phyloP scores from a whole-genome alignment of 2,113 vertebrate genomes.

The Hemicordylus capensis region DNA sequence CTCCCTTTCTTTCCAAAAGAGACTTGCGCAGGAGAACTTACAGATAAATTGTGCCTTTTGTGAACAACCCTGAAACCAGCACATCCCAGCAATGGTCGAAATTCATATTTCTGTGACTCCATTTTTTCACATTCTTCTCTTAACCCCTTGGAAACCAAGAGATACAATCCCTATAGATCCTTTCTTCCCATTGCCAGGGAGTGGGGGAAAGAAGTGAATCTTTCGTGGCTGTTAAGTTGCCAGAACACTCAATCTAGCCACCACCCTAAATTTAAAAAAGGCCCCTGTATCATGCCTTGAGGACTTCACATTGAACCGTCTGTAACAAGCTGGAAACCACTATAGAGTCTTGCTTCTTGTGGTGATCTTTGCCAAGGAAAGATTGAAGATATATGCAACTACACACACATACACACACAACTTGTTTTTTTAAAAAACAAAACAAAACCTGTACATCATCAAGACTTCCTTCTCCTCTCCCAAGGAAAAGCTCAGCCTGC shows the following conservation, averaged over 20 bases:
- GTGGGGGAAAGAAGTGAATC: neutral
- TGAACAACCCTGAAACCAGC: too few relatives aligned
- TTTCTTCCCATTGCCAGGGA: conserved; percentile 41
- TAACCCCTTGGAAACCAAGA: conserved; percentile 53
- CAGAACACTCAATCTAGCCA: conserved; percentile 53
- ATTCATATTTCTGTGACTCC: conserved; percentile 39
- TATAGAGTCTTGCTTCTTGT: neutral
- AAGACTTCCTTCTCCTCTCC: conserved; percentile 45
- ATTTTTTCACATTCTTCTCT: conserved; percentile 47
- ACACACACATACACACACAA: too few relatives aligned
- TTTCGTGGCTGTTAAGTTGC: conserved; percentile 1
- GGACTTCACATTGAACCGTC: conserved; percentile 42
- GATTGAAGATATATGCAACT: rapidly evolving
- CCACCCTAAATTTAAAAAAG: conserved; percentile 44
- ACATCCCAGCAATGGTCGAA: too few relatives aligned
- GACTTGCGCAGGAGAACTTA: too few relatives aligned
- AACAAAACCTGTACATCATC: neutral
- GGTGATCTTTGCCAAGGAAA: neutral
- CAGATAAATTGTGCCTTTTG: too few relatives aligned
- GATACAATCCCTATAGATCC: neutral
- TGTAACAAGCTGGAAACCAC: neutral
- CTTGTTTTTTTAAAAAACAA: too few relatives aligned
- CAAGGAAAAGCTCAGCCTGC: conserved; percentile 26
- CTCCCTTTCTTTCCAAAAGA: too few relatives aligned
- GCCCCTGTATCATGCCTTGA: conserved; percentile 14